Conservation (phyloP, 2,888 invertebrate genomes). For the Apamea sordens region DNA sequence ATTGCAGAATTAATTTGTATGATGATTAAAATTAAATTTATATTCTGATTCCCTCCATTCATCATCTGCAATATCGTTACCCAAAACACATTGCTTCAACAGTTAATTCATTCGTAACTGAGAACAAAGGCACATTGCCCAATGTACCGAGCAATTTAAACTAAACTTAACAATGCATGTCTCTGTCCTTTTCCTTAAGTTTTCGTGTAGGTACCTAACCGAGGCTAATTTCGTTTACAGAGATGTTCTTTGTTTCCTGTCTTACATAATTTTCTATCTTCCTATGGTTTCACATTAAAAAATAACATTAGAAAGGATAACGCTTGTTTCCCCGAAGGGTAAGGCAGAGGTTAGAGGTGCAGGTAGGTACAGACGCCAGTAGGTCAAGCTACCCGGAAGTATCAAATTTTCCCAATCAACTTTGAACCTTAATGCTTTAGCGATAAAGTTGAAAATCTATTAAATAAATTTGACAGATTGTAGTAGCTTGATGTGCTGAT, state of each 20-base stretch:
- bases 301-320: not conserved
- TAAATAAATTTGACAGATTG: no score
- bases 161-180: constrained; percentile 54
- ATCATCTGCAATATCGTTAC: constrained; percentile 8
- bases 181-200: constrained; percentile 56
- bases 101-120: constrained; percentile 40
- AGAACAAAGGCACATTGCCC: constrained; percentile 53
- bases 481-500: no score
- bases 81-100: constrained; percentile 37
- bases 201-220: constrained; percentile 13
- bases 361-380: no score
- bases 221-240: constrained; percentile 25
- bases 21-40: not conserved
- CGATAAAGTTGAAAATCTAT: no score
- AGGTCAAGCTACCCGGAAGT: no score
- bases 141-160: constrained; percentile 45
- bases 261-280: constrained; percentile 8
- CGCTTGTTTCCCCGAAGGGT: no score
- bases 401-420: no score
- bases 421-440: no score
- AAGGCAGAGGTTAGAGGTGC: not conserved
- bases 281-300: not conserved
- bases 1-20: not conserved
- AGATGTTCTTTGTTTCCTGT: constrained; percentile 40
- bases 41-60: not conserved